Conservation (phyloP, 2,888 invertebrate genomes). For the Lydus trimaculatus region DNA sequence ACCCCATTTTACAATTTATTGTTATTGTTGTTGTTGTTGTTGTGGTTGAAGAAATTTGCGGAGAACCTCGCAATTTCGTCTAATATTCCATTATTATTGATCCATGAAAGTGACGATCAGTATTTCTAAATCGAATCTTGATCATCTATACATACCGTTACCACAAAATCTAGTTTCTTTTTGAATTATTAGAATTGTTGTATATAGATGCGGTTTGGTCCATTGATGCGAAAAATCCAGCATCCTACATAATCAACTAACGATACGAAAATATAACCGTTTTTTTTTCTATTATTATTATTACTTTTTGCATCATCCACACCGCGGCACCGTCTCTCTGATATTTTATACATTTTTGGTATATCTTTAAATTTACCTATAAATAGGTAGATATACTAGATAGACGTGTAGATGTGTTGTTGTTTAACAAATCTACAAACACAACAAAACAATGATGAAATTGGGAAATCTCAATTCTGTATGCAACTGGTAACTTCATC, state of each 20-base stretch:
- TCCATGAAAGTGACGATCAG: background rate
- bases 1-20: background rate
- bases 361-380: too few species aligned
- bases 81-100: background rate
- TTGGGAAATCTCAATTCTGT: slow-evolving; percentile 48
- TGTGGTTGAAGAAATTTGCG: background rate
- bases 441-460: slow-evolving; percentile 33
- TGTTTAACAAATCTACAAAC: background rate
- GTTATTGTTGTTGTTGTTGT: background rate
- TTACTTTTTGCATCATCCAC: too few species aligned
- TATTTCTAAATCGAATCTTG: background rate
- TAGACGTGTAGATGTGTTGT: background rate
- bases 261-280: background rate
- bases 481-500: slow-evolving; percentile 47
- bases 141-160: too few species aligned
- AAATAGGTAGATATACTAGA: too few species aligned
- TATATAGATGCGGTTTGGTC: slow-evolving; percentile 29
- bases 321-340: too few species aligned
- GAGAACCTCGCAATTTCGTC: background rate
- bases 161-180: background rate
- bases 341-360: too few species aligned
- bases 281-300: background rate
- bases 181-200: background rate
- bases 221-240: slow-evolving; percentile 38
- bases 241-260: slow-evolving; percentile 29